These are phyloP conservation scores for Cyrtodaria siliqua DNA, from an alignment of 2,888 invertebrate species.

Conservation along the genomic window DNA sequence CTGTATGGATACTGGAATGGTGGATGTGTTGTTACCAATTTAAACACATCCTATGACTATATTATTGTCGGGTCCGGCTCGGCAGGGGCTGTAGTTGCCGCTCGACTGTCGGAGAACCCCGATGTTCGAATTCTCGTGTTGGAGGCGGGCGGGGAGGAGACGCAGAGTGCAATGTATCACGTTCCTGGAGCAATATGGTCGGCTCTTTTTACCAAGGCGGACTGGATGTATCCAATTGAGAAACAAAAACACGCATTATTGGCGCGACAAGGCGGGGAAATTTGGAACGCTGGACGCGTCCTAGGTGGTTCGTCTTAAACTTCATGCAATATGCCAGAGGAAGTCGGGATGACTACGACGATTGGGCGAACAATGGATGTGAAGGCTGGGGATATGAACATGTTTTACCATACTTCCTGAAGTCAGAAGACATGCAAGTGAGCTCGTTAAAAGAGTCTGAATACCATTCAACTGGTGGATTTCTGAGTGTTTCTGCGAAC, in stretches of 20 bases:
- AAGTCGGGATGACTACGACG: too few relatives aligned
- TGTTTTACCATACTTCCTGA: conserved; percentile 29
- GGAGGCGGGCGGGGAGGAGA: too few relatives aligned
- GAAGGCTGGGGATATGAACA: too few relatives aligned
- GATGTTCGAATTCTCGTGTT: too few relatives aligned
- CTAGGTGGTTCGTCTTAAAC: conserved; percentile 6
- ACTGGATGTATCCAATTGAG: conserved; percentile 12
- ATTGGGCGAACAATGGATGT: too few relatives aligned
- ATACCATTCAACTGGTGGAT: conserved; percentile 9
- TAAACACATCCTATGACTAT: conserved; percentile 8
- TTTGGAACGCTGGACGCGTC: conserved; percentile 1
- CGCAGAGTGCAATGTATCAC: too few relatives aligned
- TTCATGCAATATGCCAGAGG: too few relatives aligned
- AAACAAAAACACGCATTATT: neutral
- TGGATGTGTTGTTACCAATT: neutral
- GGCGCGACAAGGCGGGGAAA: conserved; percentile 2
- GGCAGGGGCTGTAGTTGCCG: too few relatives aligned
- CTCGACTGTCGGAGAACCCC: too few relatives aligned
- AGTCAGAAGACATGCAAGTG: conserved; percentile 31
- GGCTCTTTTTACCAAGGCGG: conserved; percentile 77
- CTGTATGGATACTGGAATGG: conserved; percentile 1
- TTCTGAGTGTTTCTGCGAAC: conserved; percentile 5
- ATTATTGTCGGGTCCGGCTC: too few relatives aligned
- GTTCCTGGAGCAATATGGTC: too few relatives aligned
- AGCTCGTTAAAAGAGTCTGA: neutral